A percentile compares a stretch with the other conserved stretches of the same genome.
Evolutionary conservation across 2,113 vertebrate genomes (phyloP).

Genomic region (Oncorhynchus mykiss): DNA sequence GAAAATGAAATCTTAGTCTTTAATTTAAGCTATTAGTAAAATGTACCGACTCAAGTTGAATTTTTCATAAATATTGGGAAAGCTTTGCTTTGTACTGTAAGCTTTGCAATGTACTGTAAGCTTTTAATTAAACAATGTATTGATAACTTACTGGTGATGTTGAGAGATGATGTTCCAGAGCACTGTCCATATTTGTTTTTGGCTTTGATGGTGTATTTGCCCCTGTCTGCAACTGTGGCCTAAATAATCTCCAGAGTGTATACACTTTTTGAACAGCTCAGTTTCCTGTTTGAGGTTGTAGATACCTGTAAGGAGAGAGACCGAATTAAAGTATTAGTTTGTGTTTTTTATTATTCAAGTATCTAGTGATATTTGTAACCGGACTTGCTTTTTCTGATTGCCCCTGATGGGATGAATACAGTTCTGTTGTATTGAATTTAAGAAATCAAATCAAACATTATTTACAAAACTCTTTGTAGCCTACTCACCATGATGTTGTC

Average conservation of each 20-base stretch:
- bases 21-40: not conserved
- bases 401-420: too few relatives aligned
- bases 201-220: conserved; percentile 92
- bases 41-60: not conserved
- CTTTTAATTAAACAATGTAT: too few relatives aligned
- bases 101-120: too few relatives aligned
- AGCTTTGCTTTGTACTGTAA: not conserved
- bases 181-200: conserved; percentile 89
- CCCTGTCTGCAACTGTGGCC: conserved; percentile 80
- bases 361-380: not conserved
- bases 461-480: conserved; percentile 5
- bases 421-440: too few relatives aligned
- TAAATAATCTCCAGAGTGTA: conserved; percentile 85
- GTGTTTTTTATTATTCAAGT: not conserved
- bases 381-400: too few relatives aligned
- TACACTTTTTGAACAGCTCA: conserved; percentile 76
- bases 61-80: not conserved
- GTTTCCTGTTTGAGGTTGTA: conserved; percentile 76
- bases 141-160: conserved; percentile 82
- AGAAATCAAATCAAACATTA: too few relatives aligned
- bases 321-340: not conserved
- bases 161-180: conserved; percentile 88
- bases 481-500: conserved; percentile 86
- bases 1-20: not conserved
- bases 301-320: conserved; percentile 74